Evolutionary conservation across 2,113 vertebrate species (phyloP), one percentile per base, ranked within the genome.

Genomic region (Pedionomus torquatus): DNA sequence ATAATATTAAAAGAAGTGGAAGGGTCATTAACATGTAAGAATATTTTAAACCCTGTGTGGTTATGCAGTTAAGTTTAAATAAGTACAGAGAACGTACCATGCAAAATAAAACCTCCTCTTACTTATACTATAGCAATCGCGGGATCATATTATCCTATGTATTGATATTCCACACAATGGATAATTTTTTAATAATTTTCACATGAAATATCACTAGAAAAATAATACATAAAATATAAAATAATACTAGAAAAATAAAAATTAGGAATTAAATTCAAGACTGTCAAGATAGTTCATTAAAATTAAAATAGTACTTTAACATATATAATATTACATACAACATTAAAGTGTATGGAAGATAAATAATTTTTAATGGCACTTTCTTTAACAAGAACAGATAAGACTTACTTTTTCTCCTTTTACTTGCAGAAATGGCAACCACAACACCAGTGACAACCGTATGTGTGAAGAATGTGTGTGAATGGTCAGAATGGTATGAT

Each of bases 401-500:
- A 46, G 5, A 49, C 33, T 44, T 60, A 35, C 0, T 7, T 72
- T 64, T 63, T 10, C 15, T 72, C 5, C 15, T 81, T 71, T 61
- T 28, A 72, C 52, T 80, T 44, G 17, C 90, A 98, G 98, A 91
- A 70, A 25, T 31, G 0, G 58, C 71, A 33, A 24, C 33, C 0
- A 2, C 82, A 78, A 19, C 7, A 46, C 39, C 72, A 54, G 26
- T 28, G 28, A 92, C 97, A 78, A 97, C 95, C 1, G 89, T 95
- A 28, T 98, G 98, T 16, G 97, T 98, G 8, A 93, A 41, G 3
- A 54, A 96, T 2, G 18, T 70, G 21, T 98, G 98, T 69, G 10
- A 0, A 2, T 98, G 98, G 98, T 98, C 98, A 2, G 33, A 44
- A 33, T 98, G 98, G 98, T 97, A 94, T 5, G 97, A 98, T 17